A percentile compares a stretch with the other conserved stretches of the same genome.
Evolutionary conservation across 2,888 invertebrate species (phyloP).

Genomic region (Xestia sexstrigata): DNA sequence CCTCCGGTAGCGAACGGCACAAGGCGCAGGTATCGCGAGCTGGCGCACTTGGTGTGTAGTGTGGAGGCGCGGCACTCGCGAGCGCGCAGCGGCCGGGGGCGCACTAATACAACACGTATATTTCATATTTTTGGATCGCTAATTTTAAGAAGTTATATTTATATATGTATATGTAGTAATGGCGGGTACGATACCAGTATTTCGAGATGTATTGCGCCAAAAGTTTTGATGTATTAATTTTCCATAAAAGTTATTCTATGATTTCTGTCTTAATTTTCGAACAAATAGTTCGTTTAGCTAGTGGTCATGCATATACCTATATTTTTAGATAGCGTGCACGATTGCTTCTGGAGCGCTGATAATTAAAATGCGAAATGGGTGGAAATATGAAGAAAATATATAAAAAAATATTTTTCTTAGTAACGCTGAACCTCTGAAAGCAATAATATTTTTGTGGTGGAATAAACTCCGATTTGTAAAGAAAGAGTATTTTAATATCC

Average conservation of each 20-base stretch:
- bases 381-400: constrained; percentile 70
- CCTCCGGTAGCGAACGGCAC: constrained; percentile 84
- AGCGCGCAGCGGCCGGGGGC: constrained; percentile 84
- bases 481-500: constrained; percentile 87
- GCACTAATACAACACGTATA: constrained; percentile 89
- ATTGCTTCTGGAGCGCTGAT: constrained; percentile 85
- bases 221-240: constrained; percentile 90
- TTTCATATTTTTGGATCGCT: constrained; percentile 91
- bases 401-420: constrained; percentile 84
- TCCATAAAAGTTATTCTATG: constrained; percentile 86
- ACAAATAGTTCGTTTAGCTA: constrained; percentile 88
- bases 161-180: constrained; percentile 90
- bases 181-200: constrained; percentile 89
- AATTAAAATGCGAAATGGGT: constrained; percentile 70
- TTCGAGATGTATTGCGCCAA: constrained; percentile 90
- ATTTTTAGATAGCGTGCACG: constrained; percentile 89
- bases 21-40: constrained; percentile 76
- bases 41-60: constrained; percentile 29
- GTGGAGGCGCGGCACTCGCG: constrained; percentile 75
- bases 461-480: constrained; percentile 80
- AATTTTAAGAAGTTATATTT: constrained; percentile 91
- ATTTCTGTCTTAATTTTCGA: constrained; percentile 76
- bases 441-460: constrained; percentile 90
- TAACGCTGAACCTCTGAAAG: constrained; percentile 86
- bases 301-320: constrained; percentile 88